phyloP scores from a whole-genome alignment of 2,113 vertebrate genomes.

The Benitochromis conjunctus region DNA sequence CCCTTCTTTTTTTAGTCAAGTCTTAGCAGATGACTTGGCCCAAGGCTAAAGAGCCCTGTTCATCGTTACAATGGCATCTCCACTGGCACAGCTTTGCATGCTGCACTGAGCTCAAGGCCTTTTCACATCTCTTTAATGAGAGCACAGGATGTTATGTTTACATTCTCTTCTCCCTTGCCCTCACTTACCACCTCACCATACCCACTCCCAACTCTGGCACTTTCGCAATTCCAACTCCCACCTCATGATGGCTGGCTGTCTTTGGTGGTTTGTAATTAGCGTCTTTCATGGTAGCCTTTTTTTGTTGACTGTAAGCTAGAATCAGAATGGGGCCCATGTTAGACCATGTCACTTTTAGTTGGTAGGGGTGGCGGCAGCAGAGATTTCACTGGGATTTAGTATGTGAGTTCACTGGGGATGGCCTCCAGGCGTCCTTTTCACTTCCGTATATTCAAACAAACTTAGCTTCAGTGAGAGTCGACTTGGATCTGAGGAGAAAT shows the following conservation, averaged over 20 bases:
- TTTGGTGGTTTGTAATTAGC: conserved; percentile 52
- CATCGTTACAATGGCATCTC: conserved; percentile 40
- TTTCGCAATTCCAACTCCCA: conserved; percentile 7
- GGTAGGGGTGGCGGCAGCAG: neutral
- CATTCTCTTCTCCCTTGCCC: neutral
- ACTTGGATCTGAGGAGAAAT: conserved; percentile 52
- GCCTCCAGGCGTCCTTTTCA: conserved; percentile 33
- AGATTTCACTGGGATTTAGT: conserved; percentile 38
- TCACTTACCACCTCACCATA: neutral
- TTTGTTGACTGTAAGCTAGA: conserved; percentile 31
- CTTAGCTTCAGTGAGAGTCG: conserved; percentile 49
- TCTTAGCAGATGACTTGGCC: conserved; percentile 24
- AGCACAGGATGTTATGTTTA: conserved; percentile 59
- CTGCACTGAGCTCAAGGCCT: conserved; percentile 51
- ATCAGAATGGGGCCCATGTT: neutral
- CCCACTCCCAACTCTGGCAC: conserved; percentile 2
- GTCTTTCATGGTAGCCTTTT: conserved; percentile 37
- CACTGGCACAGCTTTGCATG: conserved; percentile 47
- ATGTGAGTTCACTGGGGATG: conserved; percentile 26
- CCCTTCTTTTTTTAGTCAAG: neutral
- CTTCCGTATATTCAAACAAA: conserved; percentile 56
- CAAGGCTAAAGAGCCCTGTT: conserved; percentile 13
- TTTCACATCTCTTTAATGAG: conserved; percentile 66
- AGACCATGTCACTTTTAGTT: conserved; percentile 15
- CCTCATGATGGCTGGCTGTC: conserved; percentile 1